Evolutionary conservation across 2,113 vertebrate species (phyloP), one percentile per base, ranked within the genome.

Genomic region (Pristiophorus japonicus): DNA sequence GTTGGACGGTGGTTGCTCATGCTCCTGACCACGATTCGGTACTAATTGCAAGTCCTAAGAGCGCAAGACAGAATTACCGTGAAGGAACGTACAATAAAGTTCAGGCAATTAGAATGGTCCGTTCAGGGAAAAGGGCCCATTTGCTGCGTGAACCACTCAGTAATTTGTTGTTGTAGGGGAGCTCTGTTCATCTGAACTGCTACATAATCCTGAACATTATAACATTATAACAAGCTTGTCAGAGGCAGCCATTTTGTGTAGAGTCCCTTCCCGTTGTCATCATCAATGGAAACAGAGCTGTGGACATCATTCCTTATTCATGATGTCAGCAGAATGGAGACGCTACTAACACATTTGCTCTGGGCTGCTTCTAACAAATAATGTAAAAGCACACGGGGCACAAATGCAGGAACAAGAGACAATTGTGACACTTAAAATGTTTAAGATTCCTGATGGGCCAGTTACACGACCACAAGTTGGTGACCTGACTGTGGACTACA

Each of bases 41-140:
- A 92, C 59, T 92, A 92, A 91, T 62, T 87, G 55, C 59, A 90
- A 90, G 51, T 90, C 51, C 47, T 90, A 45, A 27, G 51, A 90
- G 34, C 55, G n/a, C 88, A 62, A 92, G 59, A 20, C 59, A 63
- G 55, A 65, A 92, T 92, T 92, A 18, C 88, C 62, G 18, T 92
- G 88, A 63, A 65, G n/a, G 59, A 63, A 92, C 59, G 38, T 22
- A 92, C 55, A 63, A 65, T 92, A 92, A 92, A 42, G 59, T 63
- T 63, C 18, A 63, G 88, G 88, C 65, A 92, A 92, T 92, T 92
- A 92, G 55, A 92, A 63, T 92, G 88, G 55, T 63, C 34, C 1
- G n/a, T 92, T 92, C n/a, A 47, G 93, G 93, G 93, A 94, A 94
- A 94, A 66, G 62, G n/a, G 92, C 67, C 30, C 93, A 67, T 94